Evolutionary conservation across 92 coral and sea anemone genomes (phyloP), one percentile per base, ranked within the genome.

Genomic region (Hydrozoanthus gracilis): DNA sequence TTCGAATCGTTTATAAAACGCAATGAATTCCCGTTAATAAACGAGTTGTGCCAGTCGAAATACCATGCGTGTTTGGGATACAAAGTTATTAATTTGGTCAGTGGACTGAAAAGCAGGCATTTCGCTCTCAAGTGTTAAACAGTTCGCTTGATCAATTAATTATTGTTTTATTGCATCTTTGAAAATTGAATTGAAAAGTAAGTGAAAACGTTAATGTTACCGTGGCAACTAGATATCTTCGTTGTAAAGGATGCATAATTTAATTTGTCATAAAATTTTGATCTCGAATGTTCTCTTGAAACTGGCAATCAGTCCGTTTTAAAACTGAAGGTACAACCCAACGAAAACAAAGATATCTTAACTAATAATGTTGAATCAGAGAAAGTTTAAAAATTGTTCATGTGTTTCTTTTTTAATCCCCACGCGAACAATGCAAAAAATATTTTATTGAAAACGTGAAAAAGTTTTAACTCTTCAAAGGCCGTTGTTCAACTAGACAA

Each of bases 101-200:
- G 10, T 18, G 14, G 15, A 39, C 18, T 20, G 62, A 20, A 49
- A 80, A 48, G 54, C 50, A 65, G 85, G 46, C 56, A 66, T 65
- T 79, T 65, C 66, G 50, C 35, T 3, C 46, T 65, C 85, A 62
- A 65, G 85, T 80, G 39, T 80, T 27, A 70, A 80, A 60, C 66
- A 64, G 48, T 58, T 65, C 27, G 74, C 73, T 46, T 48, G 60
- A 65, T 47, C 73, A 65, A 80, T 18, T 80, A 65, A 62, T 80
- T 47, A 64, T 50, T 80, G 62, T 62, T 64, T 65, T 79, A 64
- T 79, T 79, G 61, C 47, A 79, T 4, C 55, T 80, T 80, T 80
- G 73, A 66, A 39, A 66, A 80, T 49, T 15, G 15, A 64, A 16
- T 47, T 51, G 39, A 17, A 80, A 50, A 74, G 56, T n/a, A 50